A percentile compares a stretch with the other conserved stretches of the same genome.
Evolutionary conservation across 1,140 invertebrate genomes (phyloP).

Genomic region (Schlechtendalia chinensis): DNA sequence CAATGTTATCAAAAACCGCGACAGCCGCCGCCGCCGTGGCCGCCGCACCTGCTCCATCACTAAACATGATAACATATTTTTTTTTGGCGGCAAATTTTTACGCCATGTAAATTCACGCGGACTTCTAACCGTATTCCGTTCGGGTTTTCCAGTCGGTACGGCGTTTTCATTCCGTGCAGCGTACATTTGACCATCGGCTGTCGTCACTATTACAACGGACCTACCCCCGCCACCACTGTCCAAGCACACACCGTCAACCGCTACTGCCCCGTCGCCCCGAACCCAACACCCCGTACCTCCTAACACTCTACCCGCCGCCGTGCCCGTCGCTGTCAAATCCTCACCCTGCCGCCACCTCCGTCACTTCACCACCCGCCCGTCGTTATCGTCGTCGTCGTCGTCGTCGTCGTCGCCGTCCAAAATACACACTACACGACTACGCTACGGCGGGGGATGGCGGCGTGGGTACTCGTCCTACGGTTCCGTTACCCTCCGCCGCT

Average conservation of each 20-base stretch:
- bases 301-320: slow-evolving; percentile 1
- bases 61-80: slow-evolving; percentile 3
- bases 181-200: slow-evolving; percentile 35
- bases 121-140: not conserved
- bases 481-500: not conserved
- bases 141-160: not conserved
- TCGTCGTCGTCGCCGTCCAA: slow-evolving; percentile 20
- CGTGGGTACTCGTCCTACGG: slow-evolving; percentile 26
- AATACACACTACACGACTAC: slow-evolving; percentile 25
- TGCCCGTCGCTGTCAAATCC: slow-evolving; percentile 25
- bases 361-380: not conserved
- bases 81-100: slow-evolving; percentile 37
- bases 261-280: not conserved
- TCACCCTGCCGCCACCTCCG: not conserved
- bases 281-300: not conserved
- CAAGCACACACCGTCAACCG: not conserved
- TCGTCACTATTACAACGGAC: slow-evolving; percentile 28
- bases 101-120: not conserved
- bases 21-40: not conserved
- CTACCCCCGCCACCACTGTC: not conserved
- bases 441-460: not conserved
- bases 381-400: slow-evolving; percentile 1
- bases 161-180: not conserved
- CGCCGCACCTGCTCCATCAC: not conserved
- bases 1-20: slow-evolving; percentile 19